A percentile compares a stretch with the other conserved stretches of the same genome.
Evolutionary conservation across 1,140 invertebrate species (phyloP).

Genomic region (Branchinecta lynchi): DNA sequence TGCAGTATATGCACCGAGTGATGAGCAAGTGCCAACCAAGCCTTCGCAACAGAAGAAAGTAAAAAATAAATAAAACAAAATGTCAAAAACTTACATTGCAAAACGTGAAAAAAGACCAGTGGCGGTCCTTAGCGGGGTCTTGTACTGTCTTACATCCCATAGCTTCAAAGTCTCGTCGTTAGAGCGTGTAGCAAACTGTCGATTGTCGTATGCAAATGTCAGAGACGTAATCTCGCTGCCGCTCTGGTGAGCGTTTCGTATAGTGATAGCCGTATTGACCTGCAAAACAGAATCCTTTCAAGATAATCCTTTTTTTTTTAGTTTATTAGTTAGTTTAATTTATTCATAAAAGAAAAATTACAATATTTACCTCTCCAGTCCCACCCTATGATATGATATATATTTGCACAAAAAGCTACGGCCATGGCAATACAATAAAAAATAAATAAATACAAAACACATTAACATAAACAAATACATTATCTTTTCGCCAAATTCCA

Average conservation of each 20-base stretch:
- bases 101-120: constrained; percentile 64
- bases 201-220: constrained; percentile 73
- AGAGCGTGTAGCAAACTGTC: constrained; percentile 58
- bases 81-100: constrained; percentile 36
- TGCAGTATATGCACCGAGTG: too few species aligned
- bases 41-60: too few species aligned
- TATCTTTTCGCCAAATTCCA: too few species aligned
- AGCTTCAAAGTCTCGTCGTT: constrained; percentile 89
- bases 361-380: too few species aligned
- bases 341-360: too few species aligned
- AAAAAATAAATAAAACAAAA: background rate
- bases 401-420: too few species aligned
- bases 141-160: constrained; percentile 79
- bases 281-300: constrained; percentile 22
- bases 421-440: too few species aligned
- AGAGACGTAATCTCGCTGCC: constrained; percentile 67
- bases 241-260: constrained; percentile 65
- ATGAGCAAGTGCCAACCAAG: too few species aligned
- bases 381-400: too few species aligned
- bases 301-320: background rate
- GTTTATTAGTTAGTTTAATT: too few species aligned
- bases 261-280: constrained; percentile 55
- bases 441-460: too few species aligned
- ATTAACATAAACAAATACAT: too few species aligned
- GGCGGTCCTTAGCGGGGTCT: constrained; percentile 52